phyloP scores from a whole-genome alignment of 2,888 invertebrate species.

The Sarcophaga carnaria region DNA sequence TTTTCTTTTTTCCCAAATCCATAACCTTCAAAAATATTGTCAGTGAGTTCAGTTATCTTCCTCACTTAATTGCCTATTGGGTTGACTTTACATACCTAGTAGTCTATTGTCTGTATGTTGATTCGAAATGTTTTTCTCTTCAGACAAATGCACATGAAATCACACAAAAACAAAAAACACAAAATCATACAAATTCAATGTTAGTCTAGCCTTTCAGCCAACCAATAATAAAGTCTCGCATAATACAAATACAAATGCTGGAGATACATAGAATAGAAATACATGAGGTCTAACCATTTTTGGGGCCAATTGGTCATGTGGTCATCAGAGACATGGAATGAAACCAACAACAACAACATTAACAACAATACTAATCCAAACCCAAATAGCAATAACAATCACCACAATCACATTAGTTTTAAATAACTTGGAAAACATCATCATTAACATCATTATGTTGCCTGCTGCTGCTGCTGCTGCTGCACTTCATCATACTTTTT shows the following conservation, averaged over 20 bases:
- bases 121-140: not conserved
- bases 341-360: constrained; percentile 45
- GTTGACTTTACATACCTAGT: not conserved
- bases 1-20: too few relatives aligned
- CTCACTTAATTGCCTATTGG: constrained; percentile 10
- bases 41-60: too few relatives aligned
- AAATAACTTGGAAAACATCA: constrained; percentile 40
- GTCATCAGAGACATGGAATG: constrained; percentile 60
- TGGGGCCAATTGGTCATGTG: constrained; percentile 67
- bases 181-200: not conserved
- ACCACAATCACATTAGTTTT: constrained; percentile 58
- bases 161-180: constrained; percentile 9
- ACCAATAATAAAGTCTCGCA: constrained; percentile 30
- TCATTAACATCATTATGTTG: constrained; percentile 20
- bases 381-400: constrained; percentile 35
- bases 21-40: too few relatives aligned
- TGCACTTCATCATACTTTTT: constrained; percentile 37
- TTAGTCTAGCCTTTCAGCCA: constrained; percentile 18
- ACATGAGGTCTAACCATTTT: constrained; percentile 55
- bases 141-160: constrained; percentile 27
- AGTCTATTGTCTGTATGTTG: not conserved
- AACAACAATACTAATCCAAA: constrained; percentile 28
- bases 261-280: constrained; percentile 29
- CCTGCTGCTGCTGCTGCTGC: constrained; percentile 7
- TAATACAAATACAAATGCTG: constrained; percentile 15